Evolutionary conservation across 2,888 invertebrate genomes (phyloP).

Genomic region (Thymelicus acteon): DNA sequence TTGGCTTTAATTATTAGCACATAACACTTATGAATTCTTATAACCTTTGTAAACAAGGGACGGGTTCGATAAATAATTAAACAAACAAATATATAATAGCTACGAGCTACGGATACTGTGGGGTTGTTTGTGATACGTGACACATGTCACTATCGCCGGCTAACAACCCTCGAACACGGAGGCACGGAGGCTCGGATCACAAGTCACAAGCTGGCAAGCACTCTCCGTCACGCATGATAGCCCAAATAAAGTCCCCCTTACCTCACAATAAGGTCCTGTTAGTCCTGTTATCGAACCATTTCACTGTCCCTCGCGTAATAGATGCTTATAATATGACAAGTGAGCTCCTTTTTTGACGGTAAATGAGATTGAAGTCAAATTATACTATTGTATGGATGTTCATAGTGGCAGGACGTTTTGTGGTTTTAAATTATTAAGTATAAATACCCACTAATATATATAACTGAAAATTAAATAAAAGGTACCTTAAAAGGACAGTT

Average conservation of each 20-base stretch:
- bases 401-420: too few species aligned
- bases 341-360: conserved; percentile 6
- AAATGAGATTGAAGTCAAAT: background rate
- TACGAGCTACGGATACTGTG: background rate
- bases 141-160: conserved; percentile 51
- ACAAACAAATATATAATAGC: background rate
- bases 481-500: too few species aligned
- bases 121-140: conserved; percentile 38
- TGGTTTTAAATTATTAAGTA: too few species aligned
- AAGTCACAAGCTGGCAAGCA: conserved; percentile 39
- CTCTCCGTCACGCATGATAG: conserved; percentile 21
- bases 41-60: background rate
- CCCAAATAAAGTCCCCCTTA: conserved; percentile 12
- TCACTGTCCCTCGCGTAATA: background rate
- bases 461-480: too few species aligned
- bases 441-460: too few species aligned
- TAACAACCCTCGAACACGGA: conserved; percentile 55
- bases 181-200: conserved; percentile 48
- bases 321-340: conserved; percentile 13
- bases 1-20: too few species aligned
- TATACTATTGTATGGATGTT: background rate
- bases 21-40: background rate
- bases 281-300: conserved; percentile 9
- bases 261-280: conserved; percentile 6
- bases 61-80: background rate